Conservation (phyloP, 2,888 invertebrate species). For the Philaethria dido region DNA sequence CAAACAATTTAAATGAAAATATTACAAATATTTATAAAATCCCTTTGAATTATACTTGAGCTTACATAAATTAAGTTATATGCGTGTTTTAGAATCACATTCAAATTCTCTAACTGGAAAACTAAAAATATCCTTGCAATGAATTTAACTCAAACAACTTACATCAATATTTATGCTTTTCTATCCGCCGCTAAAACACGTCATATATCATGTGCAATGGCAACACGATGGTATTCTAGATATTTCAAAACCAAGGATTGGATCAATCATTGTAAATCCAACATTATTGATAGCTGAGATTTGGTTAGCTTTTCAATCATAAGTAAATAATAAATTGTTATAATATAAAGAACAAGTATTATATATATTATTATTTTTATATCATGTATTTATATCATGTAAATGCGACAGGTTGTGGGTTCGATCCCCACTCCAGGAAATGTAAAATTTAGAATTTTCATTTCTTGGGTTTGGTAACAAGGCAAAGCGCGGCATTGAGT, state of each 20-base stretch:
- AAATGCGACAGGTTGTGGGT: too few species aligned
- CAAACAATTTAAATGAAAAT: too few species aligned
- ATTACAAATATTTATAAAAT: not conserved
- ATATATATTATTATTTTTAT: too few species aligned
- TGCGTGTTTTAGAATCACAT: constrained; percentile 36
- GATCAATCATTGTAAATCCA: constrained; percentile 53
- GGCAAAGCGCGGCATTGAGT: too few species aligned
- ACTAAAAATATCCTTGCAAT: constrained; percentile 41
- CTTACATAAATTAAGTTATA: constrained; percentile 29
- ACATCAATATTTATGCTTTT: constrained; percentile 54
- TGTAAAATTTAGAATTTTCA: too few species aligned
- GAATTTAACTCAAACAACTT: constrained; percentile 44
- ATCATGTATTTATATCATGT: too few species aligned
- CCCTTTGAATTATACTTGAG: not conserved
- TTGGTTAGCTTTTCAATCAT: not conserved
- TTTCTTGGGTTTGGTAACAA: too few species aligned
- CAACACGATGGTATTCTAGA: constrained; percentile 57
- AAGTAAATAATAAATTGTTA: too few species aligned
- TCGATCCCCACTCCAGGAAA: too few species aligned
- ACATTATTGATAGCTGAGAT: constrained; percentile 30
- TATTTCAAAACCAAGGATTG: constrained; percentile 55
- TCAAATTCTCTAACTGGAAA: constrained; percentile 33
- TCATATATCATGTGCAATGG: constrained; percentile 54
- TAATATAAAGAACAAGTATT: too few species aligned
- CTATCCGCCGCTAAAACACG: constrained; percentile 49